Percentiles rank a stretch among this genome's conserved stretches.
phyloP scores from a whole-genome alignment of 2,888 invertebrate genomes.

The Chrysopilus asiliformis region DNA sequence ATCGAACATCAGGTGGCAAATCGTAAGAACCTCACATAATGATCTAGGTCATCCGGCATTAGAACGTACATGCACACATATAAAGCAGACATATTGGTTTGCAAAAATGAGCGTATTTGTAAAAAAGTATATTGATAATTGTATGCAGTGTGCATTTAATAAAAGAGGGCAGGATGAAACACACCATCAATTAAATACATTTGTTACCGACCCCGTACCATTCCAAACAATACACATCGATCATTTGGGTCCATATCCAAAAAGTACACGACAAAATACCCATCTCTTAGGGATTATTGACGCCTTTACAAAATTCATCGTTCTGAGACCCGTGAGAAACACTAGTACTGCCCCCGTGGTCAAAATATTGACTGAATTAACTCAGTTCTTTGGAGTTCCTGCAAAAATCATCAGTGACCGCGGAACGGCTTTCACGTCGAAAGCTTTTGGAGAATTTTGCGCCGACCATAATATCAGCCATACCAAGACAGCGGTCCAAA shows the following conservation, averaged over 20 bases:
- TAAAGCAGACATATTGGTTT: slow-evolving; percentile 28
- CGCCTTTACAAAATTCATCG: background rate
- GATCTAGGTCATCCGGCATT: slow-evolving; percentile 12
- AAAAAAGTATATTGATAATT: slow-evolving; percentile 24
- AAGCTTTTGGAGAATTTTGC: background rate
- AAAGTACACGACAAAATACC: background rate
- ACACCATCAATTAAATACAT: slow-evolving; percentile 18
- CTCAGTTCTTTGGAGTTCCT: background rate
- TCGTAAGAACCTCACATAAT: too few species aligned
- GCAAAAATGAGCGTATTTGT: slow-evolving; percentile 25
- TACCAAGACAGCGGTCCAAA: too few species aligned
- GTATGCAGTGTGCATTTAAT: slow-evolving; percentile 23
- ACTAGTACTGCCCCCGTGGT: background rate
- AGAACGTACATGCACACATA: slow-evolving; percentile 18
- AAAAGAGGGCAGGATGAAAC: slow-evolving; percentile 20
- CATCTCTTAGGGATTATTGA: background rate
- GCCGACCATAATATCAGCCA: too few species aligned
- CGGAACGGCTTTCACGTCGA: background rate
- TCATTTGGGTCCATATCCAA: background rate
- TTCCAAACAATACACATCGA: background rate
- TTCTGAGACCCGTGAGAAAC: background rate
- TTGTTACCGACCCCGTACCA: background rate
- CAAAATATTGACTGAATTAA: background rate
- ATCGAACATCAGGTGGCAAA: slow-evolving; percentile 4
- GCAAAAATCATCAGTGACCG: background rate